A percentile compares a stretch with the other conserved stretches of the same genome.
phyloP scores from a whole-genome alignment of 2,888 invertebrate genomes.

The Lamproptera curius region DNA sequence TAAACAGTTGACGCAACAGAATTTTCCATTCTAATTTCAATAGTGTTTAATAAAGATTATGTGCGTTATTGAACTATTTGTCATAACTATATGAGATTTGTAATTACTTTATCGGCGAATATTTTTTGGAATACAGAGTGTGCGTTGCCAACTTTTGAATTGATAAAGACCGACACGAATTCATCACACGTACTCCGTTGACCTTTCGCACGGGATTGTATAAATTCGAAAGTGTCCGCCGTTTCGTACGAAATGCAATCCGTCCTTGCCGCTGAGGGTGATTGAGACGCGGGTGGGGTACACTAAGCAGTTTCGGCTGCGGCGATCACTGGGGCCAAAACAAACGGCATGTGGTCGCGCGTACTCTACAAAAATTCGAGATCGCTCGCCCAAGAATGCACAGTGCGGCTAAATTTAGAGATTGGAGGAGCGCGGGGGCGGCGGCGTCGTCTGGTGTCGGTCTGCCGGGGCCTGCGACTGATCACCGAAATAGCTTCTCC shows the following conservation, averaged over 20 bases:
- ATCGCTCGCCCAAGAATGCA: slow-evolving; percentile 78
- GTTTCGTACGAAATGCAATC: neutral
- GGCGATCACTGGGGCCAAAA: slow-evolving; percentile 57
- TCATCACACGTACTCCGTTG: neutral
- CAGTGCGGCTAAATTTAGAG: slow-evolving; percentile 73
- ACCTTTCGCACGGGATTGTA: slow-evolving; percentile 5
- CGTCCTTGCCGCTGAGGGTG: neutral
- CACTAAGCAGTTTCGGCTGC: slow-evolving; percentile 29
- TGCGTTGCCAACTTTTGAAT: neutral
- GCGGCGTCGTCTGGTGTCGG: slow-evolving; percentile 77
- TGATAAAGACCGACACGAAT: neutral
- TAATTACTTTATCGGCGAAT: no score
- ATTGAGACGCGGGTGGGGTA: neutral
- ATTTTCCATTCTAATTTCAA: no score
- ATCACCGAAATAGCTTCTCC: slow-evolving; percentile 76
- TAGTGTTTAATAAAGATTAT: no score
- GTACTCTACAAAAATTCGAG: slow-evolving; percentile 79
- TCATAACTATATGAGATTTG: no score
- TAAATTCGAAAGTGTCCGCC: slow-evolving; percentile 4
- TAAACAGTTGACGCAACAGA: no score
- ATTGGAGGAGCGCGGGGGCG: slow-evolving; percentile 76
- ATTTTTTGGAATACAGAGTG: no score
- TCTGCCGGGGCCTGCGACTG: slow-evolving; percentile 81
- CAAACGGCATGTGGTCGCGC: slow-evolving; percentile 74
- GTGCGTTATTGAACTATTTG: no score